Evolutionary conservation across 1,140 invertebrate species (phyloP).

Genomic region (Drosophila littoralis): DNA sequence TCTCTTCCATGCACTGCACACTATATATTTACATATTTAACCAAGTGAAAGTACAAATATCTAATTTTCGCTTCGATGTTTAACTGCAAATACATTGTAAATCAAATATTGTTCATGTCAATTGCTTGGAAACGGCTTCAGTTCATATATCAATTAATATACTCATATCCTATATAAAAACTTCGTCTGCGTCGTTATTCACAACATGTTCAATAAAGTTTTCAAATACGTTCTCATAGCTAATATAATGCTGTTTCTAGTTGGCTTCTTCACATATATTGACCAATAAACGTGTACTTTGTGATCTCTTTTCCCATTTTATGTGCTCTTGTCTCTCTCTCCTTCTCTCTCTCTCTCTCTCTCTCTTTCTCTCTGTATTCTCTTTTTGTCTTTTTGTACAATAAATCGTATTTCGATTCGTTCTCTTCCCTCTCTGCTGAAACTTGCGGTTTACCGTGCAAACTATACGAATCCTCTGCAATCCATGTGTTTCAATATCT

Average conservation of each 20-base stretch:
- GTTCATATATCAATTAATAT: conserved; percentile 36
- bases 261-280: conserved; percentile 45
- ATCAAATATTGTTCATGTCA: conserved; percentile 21
- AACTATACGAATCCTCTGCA: conserved; percentile 25
- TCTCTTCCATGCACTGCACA: neutral
- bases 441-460: conserved; percentile 39
- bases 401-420: conserved; percentile 38
- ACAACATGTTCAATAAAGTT: conserved; percentile 25
- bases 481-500: conserved; percentile 56
- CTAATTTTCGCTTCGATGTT: conserved; percentile 21
- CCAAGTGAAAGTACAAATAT: conserved; percentile 9
- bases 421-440: conserved; percentile 39
- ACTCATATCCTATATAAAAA: conserved; percentile 11
- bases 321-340: conserved; percentile 58
- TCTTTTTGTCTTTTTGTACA: conserved; percentile 48
- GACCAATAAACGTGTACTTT: conserved; percentile 71
- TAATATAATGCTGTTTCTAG: conserved; percentile 51
- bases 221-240: conserved; percentile 33
- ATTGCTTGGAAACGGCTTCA: conserved; percentile 61
- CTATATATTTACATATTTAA: conserved; percentile 8
- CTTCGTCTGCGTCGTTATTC: conserved; percentile 31
- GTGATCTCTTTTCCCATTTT: conserved; percentile 80
- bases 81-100: conserved; percentile 19
- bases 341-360: conserved; percentile 52
- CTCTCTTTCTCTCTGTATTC: conserved; percentile 29